These are phyloP conservation scores for Calephelis nemesis DNA, from an alignment of 1,140 invertebrate genomes.

Conservation along the genomic window DNA sequence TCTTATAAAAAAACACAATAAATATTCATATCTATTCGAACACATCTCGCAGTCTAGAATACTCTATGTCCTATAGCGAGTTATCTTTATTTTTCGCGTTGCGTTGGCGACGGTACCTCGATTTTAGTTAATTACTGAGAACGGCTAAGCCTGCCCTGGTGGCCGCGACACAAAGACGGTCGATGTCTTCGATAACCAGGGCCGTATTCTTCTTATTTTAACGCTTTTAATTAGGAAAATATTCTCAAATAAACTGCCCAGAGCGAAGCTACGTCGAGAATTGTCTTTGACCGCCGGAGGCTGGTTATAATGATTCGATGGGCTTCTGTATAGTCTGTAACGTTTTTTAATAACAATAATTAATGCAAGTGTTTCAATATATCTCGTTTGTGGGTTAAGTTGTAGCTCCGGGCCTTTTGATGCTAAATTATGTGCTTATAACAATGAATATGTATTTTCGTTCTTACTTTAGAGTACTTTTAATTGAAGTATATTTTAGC, in stretches of 20 bases:
- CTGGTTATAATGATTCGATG: conserved; percentile 56
- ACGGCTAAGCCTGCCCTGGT: conserved; percentile 60
- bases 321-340: conserved; percentile 54
- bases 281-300: conserved; percentile 56
- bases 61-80: not conserved
- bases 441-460: not conserved
- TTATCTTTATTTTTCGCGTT: conserved; percentile 6
- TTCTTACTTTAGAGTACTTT: not conserved
- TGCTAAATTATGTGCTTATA: not conserved
- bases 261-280: conserved; percentile 35
- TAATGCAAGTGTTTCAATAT: conserved; percentile 22
- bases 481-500: too few relatives aligned
- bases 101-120: conserved; percentile 23
- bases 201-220: conserved; percentile 68
- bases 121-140: conserved; percentile 74
- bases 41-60: not conserved
- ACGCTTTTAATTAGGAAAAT: conserved; percentile 78
- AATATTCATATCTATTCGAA: too few relatives aligned
- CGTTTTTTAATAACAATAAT: conserved; percentile 44
- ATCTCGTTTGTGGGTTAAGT: conserved; percentile 11
- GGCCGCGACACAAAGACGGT: conserved; percentile 68
- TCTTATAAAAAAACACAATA: too few relatives aligned
- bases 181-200: conserved; percentile 73
- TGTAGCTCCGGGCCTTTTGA: conserved; percentile 1
- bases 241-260: conserved; percentile 70